Evolutionary conservation across 2,888 invertebrate genomes (phyloP), one percentile per base, ranked within the genome.

Genomic region (Eristalis pertinax): DNA sequence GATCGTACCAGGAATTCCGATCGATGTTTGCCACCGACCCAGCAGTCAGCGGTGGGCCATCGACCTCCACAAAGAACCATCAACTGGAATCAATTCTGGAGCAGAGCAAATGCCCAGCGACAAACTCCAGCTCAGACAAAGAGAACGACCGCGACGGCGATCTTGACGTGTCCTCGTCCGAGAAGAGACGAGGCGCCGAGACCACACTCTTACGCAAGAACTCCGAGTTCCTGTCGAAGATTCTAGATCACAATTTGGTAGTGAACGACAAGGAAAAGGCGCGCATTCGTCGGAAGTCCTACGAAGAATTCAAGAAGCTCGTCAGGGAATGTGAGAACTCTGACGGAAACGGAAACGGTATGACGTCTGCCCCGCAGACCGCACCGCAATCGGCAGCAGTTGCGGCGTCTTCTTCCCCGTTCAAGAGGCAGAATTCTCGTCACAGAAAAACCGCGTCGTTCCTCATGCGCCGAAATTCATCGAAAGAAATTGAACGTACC

Each of bases 271-370:
- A 92, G 87, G 92, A 93, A 83, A 93, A 93, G 85, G 92, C 92
- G 62, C 92, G 92, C 79, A 91, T 91, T 80, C 92, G 93, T 32
- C 91, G 93, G 84, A 93, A 93, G 89, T 93, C 93, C 11, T 93
- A 93, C 85, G 93, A 93, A 88, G 93, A 93, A 89, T 93, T 93
- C 81, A 93, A 93, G 88, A 92, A 91, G 81, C 90, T 93, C 77
- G 92, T 93, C 68, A 91, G 91, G 87, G 93, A 93, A 87, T 91
- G 91, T 82, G 92, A 93, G 79, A 89, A 86, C 67, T 67, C 68
- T 78, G 81, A 88, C 38, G 86, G 75, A n/a, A 79, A 88, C 38
- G 86, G 75, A n/a, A 79, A 85, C 74, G 80, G 75, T 67, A 43
- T 41, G 15, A 35, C 41, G 8, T 63, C 35, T 11, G n/a, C 11